Evolutionary conservation across 2,888 invertebrate species (phyloP), one percentile per base, ranked within the genome.

Genomic region (Eurois occulta): DNA sequence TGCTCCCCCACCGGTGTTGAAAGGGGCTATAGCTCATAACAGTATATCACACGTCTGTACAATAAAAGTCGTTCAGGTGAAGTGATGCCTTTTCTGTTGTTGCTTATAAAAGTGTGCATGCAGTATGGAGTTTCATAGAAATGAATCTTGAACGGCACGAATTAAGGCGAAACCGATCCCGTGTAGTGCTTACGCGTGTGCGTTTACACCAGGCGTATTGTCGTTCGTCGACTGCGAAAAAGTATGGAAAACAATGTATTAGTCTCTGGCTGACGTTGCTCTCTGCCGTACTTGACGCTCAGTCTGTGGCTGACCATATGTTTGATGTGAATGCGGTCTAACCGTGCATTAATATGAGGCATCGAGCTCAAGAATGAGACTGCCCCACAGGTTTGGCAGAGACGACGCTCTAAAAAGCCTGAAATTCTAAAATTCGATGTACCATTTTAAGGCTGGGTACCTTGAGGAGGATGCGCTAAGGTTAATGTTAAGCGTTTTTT

Each of bases 1-100:
- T 78, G 21, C 46, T 72, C 65, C 74, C 78, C 72, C 60, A 35
- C 41, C 13, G 38, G 58, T 76, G 65, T 69, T 58, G 71, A 70
- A 70, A 73, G 70, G 75, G 70, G 66, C 58, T 72, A 62, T 60
- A 38, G 32, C 52, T 80, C 35, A 55, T 67, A 65, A 41, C 65
- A 77, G 41, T 72, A 64, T 75, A 80, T 38, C 43, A 60, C 64
- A 41, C 13, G 48, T 78, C 64, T 64, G 58, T 75, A 65, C 16
- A 41, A n/a, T 65, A 41, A 65, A 65, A 65, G 41, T n/a, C 7
- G 16, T 65, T 16, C 65, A 65, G 35, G 62, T 24, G 62, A 62
- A 38, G 24, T 8, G 41, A 65, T 65, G n/a, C n/a, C 41, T 16
- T 41, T 65, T 41, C 41, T 18, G 16, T 65, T n/a, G n/a, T n/a